These are phyloP conservation scores for Lordiphosa stackelbergi DNA, from an alignment of 1,140 invertebrate genomes.

Conservation along the genomic window DNA sequence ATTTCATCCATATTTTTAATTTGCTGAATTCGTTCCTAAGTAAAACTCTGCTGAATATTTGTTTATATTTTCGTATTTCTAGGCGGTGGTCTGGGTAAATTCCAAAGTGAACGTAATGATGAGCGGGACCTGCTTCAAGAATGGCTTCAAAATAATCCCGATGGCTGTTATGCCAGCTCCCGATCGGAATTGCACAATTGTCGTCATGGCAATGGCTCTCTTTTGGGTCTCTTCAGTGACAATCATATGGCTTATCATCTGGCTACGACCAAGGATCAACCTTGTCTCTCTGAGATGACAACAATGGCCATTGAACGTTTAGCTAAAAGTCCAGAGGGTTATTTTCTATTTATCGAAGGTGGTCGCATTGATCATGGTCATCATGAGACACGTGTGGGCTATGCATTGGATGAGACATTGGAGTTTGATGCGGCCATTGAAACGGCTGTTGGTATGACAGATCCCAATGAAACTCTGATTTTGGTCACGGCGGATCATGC, in stretches of 20 bases:
- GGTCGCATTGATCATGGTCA: conserved; percentile 86
- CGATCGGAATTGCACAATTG: conserved; percentile 77
- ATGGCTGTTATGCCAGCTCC: conserved; percentile 81
- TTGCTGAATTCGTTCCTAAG: no score
- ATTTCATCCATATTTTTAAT: no score
- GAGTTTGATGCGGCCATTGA: conserved; percentile 83
- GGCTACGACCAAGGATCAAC: conserved; percentile 80
- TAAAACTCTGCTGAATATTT: no score
- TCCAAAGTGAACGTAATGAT: conserved; percentile 79
- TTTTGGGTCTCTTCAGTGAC: conserved; percentile 78
- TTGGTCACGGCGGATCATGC: conserved; percentile 85
- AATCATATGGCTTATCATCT: conserved; percentile 79
- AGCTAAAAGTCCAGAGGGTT: conserved; percentile 79
- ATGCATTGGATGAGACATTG: conserved; percentile 84
- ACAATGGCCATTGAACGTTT: conserved; percentile 84
- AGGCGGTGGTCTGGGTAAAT: conserved; percentile 83
- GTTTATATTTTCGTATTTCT: neutral
- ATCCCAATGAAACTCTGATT: conserved; percentile 81
- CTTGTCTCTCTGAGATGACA: conserved; percentile 87
- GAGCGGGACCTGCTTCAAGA: conserved; percentile 77
- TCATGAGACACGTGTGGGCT: conserved; percentile 81
- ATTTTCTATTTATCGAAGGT: conserved; percentile 82
- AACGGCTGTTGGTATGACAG: conserved; percentile 79
- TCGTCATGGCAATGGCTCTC: conserved; percentile 44
- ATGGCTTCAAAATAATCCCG: conserved; percentile 72